Evolutionary conservation across 2,113 vertebrate species (phyloP).

Genomic region (Camarhynchus parvulus): DNA sequence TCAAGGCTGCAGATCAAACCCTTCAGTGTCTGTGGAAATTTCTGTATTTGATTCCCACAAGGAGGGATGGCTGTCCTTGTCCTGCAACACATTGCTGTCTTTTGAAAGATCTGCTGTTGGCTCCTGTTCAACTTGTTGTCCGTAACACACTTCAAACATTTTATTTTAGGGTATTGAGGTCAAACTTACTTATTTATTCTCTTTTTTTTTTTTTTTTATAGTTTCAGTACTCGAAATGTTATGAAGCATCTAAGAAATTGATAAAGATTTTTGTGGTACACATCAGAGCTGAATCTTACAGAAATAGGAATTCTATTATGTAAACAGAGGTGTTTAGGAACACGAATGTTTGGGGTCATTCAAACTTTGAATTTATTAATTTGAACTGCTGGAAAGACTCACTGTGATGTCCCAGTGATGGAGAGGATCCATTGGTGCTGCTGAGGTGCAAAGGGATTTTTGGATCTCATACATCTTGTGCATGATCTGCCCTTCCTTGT

Average conservation of each 20-base stretch:
- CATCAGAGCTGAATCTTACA: not conserved
- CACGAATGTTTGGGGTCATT: not conserved
- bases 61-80: not conserved
- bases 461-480: accelerated
- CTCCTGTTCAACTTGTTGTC: not conserved
- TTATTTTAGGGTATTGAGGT: not conserved
- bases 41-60: not conserved
- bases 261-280: not conserved
- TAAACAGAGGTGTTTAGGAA: not conserved
- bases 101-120: not conserved
- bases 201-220: not conserved
- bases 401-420: accelerated
- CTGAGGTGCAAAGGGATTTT: not conserved
- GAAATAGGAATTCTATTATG: not conserved
- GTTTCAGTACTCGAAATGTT: not conserved
- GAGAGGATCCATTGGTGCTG: not conserved
- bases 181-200: not conserved
- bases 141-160: not conserved
- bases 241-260: not conserved
- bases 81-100: accelerated
- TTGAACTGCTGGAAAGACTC: not conserved
- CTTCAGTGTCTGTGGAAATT: not conserved
- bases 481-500: accelerated
- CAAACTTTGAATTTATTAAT: not conserved
- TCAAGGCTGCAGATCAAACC: not conserved